A percentile compares a stretch with the other conserved stretches of the same genome.
phyloP scores from a whole-genome alignment of 92 coral and sea anemone species.

The Umimayanthus kanabou region DNA sequence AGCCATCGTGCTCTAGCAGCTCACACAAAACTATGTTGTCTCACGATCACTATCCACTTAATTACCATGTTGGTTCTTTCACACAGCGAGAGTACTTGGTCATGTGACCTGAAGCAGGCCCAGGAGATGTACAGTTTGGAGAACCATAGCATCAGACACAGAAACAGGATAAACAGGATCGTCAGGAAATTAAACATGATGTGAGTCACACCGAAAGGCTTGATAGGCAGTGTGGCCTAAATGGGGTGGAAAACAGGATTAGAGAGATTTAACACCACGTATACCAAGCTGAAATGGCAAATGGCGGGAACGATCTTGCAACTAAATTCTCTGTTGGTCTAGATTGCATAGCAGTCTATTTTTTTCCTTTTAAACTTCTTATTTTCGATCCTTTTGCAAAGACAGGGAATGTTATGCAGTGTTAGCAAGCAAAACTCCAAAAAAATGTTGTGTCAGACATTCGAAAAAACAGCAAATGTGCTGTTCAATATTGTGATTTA shows the following conservation, averaged over 20 bases:
- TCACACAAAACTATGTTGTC: not conserved
- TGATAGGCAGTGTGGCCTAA: conserved; percentile 80
- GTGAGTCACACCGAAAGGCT: conserved; percentile 84
- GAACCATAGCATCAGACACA: conserved; percentile 91
- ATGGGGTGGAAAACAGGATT: not conserved
- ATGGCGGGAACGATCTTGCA: too few species aligned
- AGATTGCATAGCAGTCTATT: too few species aligned
- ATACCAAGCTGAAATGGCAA: too few species aligned
- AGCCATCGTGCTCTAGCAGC: too few species aligned
- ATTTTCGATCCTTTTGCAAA: too few species aligned
- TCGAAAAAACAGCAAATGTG: too few species aligned
- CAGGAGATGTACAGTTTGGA: conserved; percentile 92
- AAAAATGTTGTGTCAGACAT: too few species aligned
- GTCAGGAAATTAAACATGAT: conserved; percentile 75
- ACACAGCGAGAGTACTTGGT: conserved; percentile 78
- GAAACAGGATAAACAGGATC: conserved; percentile 68
- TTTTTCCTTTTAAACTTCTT: too few species aligned
- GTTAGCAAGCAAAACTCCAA: too few species aligned
- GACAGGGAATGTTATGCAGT: too few species aligned
- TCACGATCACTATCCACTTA: conserved; percentile 6
- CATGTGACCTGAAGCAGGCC: conserved; percentile 87
- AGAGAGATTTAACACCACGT: not conserved
- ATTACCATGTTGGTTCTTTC: conserved; percentile 86
- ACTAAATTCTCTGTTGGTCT: too few species aligned
- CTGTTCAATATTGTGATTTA: too few species aligned